These are phyloP conservation scores for Toxotes jaculatrix DNA, from an alignment of 2,113 vertebrate genomes.

Conservation along the genomic window DNA sequence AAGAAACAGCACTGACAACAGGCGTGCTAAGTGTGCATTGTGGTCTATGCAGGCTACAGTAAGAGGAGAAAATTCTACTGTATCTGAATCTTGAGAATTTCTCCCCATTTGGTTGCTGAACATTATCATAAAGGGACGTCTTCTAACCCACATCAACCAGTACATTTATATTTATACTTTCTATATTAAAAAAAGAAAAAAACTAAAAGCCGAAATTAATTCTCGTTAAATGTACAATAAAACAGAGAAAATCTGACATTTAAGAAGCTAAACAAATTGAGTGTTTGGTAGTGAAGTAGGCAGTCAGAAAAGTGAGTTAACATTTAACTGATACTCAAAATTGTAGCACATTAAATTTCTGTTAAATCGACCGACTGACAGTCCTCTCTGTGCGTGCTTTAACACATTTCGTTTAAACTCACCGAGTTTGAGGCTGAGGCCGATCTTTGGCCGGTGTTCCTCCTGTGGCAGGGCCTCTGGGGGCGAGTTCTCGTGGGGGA, in stretches of 20 bases:
- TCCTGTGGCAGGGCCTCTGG: constrained; percentile 93
- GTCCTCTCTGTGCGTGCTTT: not conserved
- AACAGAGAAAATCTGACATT: not conserved
- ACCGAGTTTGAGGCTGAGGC: constrained; percentile 97
- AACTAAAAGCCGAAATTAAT: not conserved
- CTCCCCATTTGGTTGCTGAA: not conserved
- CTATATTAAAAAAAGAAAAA: not conserved
- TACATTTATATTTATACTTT: no score
- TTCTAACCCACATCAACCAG: not conserved
- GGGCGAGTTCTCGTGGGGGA: constrained; percentile 98
- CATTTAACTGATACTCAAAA: no score
- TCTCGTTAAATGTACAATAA: not conserved
- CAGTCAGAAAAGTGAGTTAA: no score
- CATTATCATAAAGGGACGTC: not conserved
- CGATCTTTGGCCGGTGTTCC: constrained; percentile 96
- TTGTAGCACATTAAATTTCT: no score
- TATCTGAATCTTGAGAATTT: no score
- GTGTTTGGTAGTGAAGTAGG: no score
- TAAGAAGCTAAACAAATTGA: no score
- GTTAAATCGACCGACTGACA: not conserved
- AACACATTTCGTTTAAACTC: constrained; percentile 50
- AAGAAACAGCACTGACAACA: not conserved
- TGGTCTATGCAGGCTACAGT: not conserved
- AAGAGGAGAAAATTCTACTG: not conserved
- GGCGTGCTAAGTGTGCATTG: not conserved